Percentiles rank a stretch among this genome's conserved stretches.
Conservation (phyloP, 1,140 invertebrate species). For the Mamestra configurata region DNA sequence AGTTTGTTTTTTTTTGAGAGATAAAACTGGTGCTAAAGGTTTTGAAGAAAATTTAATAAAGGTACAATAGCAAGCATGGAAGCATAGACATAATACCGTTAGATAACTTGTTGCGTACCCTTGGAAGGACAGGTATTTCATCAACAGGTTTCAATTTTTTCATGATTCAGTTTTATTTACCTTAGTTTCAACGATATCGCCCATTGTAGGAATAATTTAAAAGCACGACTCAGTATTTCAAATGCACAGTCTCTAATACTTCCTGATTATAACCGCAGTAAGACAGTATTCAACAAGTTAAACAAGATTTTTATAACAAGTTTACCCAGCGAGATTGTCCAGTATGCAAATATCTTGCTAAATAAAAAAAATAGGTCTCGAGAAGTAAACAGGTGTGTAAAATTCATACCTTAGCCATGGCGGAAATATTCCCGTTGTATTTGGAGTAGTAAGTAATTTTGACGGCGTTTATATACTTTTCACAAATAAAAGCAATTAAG, state of each 20-base stretch:
- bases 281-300: conserved; percentile 12
- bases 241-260: neutral
- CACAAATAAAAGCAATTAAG: conserved; percentile 31
- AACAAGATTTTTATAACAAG: conserved; percentile 7
- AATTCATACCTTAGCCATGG: conserved; percentile 81
- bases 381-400: conserved; percentile 43
- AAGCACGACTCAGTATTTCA: neutral
- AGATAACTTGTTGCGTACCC: neutral
- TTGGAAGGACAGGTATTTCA: neutral
- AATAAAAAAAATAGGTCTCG: conserved; percentile 19
- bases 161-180: neutral
- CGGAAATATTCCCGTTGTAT: conserved; percentile 81
- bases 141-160: neutral
- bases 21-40: no score
- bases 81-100: no score
- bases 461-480: conserved; percentile 66
- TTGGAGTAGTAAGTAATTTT: conserved; percentile 85
- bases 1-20: no score
- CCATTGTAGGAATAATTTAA: conserved; percentile 57
- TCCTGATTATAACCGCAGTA: neutral
- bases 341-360: conserved; percentile 66
- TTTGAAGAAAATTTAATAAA: no score
- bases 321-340: conserved; percentile 55
- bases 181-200: conserved; percentile 58
- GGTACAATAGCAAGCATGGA: no score